These are phyloP conservation scores for Rhagologus leucostigma DNA, from an alignment of 2,113 vertebrate genomes.

Conservation along the genomic window DNA sequence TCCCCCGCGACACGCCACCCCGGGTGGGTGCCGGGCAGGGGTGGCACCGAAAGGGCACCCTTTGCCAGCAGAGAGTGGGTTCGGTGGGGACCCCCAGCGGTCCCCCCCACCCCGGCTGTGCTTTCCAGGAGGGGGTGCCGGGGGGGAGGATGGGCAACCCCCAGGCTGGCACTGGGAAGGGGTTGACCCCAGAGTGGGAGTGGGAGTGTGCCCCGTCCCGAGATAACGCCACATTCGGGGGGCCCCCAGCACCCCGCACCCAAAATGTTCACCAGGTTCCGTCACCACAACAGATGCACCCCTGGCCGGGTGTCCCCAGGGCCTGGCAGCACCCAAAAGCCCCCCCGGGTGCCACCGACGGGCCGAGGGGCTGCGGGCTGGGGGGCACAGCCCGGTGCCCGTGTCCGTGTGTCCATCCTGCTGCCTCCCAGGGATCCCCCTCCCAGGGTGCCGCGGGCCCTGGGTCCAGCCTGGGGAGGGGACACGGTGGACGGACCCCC, in stretches of 20 bases:
- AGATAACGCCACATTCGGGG: neutral
- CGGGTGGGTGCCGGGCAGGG: neutral
- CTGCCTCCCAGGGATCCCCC: slow-evolving; percentile 27
- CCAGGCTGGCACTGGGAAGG: neutral
- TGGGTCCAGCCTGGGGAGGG: slow-evolving; percentile 8
- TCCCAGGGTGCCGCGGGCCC: neutral
- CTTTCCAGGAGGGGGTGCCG: neutral
- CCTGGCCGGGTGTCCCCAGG: neutral
- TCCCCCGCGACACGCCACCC: neutral
- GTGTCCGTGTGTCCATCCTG: neutral
- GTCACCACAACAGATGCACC: neutral
- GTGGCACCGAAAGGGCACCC: slow-evolving; percentile 30
- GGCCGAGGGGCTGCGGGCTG: neutral
- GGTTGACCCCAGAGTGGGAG: neutral
- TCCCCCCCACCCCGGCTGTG: neutral
- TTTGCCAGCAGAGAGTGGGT: slow-evolving; percentile 56
- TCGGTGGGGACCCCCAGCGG: neutral
- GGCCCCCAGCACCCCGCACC: neutral
- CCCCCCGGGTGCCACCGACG: neutral
- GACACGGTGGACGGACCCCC: neutral
- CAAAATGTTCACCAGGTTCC: neutral
- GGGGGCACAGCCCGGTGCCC: neutral
- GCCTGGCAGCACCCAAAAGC: neutral
- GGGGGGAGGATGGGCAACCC: neutral
- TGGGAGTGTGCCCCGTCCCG: neutral